Evolutionary conservation across 2,113 vertebrate species (phyloP).

Genomic region (Pavo muticus): DNA sequence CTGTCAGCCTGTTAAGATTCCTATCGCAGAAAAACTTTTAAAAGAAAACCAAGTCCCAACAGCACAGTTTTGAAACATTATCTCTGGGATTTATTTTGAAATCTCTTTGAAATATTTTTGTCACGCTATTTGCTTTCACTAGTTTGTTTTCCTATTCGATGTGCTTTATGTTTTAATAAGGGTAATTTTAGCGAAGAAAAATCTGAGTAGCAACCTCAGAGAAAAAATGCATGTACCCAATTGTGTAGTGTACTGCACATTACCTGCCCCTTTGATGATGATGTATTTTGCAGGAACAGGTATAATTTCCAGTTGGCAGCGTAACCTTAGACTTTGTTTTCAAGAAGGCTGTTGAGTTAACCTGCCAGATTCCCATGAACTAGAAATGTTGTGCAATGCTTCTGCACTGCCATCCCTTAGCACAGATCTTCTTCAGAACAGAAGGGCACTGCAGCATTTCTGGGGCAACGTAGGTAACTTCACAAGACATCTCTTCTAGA

Average conservation of each 20-base stretch:
- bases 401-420: not conserved
- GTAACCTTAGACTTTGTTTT: not conserved
- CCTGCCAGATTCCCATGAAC: not conserved
- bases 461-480: not conserved
- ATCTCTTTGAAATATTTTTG: conserved; percentile 30
- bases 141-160: not conserved
- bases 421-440: not conserved
- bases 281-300: not conserved
- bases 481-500: not conserved
- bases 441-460: not conserved
- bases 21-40: not conserved
- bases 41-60: conserved; percentile 6
- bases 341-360: not conserved
- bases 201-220: not conserved
- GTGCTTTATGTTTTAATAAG: not conserved
- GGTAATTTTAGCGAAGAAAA: not conserved
- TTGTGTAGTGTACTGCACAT: not conserved
- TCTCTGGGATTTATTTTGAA: conserved; percentile 20
- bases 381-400: not conserved
- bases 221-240: not conserved
- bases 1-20: not conserved
- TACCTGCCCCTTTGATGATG: not conserved
- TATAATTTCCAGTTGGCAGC: not conserved
- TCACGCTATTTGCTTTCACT: not conserved
- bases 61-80: conserved; percentile 17